These are phyloP conservation scores for Chrysomela aeneicollis DNA, from an alignment of 2,888 invertebrate species.

Conservation along the genomic window DNA sequence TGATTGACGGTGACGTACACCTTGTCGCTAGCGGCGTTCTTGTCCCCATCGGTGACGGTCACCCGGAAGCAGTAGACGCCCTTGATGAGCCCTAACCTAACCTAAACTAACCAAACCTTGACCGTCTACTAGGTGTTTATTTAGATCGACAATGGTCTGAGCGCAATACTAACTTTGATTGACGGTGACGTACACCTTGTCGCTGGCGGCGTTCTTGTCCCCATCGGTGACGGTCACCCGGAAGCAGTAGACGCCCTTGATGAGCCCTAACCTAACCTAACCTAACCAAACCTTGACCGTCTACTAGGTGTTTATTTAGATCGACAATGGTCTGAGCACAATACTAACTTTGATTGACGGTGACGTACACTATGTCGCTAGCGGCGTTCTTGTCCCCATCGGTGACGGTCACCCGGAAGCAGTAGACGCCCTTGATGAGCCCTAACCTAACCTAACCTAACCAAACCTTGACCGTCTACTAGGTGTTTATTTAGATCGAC, in stretches of 20 bases:
- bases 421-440: slow-evolving; percentile 84
- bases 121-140: too few species aligned
- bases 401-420: slow-evolving; percentile 80
- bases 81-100: too few species aligned
- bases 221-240: slow-evolving; percentile 84
- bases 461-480: too few species aligned
- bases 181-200: slow-evolving; percentile 77
- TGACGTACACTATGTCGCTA: slow-evolving; percentile 74
- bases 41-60: slow-evolving; percentile 85
- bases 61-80: too few species aligned
- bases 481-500: too few species aligned
- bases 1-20: slow-evolving; percentile 83
- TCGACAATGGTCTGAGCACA: not conserved
- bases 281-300: too few species aligned
- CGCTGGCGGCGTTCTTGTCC: slow-evolving; percentile 80
- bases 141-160: too few species aligned
- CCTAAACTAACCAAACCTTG: too few species aligned
- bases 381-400: slow-evolving; percentile 88
- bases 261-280: too few species aligned
- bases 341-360: slow-evolving; percentile 84
- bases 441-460: too few species aligned
- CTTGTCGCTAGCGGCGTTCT: slow-evolving; percentile 77
- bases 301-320: too few species aligned
- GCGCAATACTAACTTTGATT: slow-evolving; percentile 88
- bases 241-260: too few species aligned